Evolutionary conservation across 2,888 invertebrate species (phyloP).

Genomic region (Schrankia costaestrigalis): DNA sequence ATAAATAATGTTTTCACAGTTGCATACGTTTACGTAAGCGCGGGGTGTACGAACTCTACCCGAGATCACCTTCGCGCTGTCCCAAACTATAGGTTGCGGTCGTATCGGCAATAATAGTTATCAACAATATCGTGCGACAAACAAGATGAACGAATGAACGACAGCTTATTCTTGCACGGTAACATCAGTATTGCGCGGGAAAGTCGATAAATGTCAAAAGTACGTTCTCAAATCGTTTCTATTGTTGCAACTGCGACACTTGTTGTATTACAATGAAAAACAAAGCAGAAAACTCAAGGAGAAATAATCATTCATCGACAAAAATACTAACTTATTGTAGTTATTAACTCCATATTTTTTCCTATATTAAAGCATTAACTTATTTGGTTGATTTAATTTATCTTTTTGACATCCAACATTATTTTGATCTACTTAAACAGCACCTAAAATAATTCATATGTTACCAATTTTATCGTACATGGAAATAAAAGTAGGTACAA

Average conservation of each 20-base stretch:
- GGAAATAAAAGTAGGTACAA: background rate
- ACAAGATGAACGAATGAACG: constrained; percentile 53
- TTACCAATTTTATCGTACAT: no score
- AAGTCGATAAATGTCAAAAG: constrained; percentile 51
- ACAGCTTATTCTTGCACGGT: constrained; percentile 37
- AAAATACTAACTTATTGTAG: constrained; percentile 1
- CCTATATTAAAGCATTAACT: no score
- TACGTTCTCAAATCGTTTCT: constrained; percentile 30
- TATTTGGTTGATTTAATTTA: no score
- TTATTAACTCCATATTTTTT: no score
- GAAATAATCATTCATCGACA: constrained; percentile 8
- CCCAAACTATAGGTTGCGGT: constrained; percentile 74
- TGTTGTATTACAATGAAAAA: constrained; percentile 10
- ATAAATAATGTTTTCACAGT: constrained; percentile 57
- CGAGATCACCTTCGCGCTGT: constrained; percentile 68
- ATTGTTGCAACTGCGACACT: constrained; percentile 15
- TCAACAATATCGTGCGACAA: constrained; percentile 59
- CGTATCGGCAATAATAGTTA: constrained; percentile 67
- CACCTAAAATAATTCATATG: no score
- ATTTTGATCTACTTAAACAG: no score
- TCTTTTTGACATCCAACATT: no score
- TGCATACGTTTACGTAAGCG: constrained; percentile 70
- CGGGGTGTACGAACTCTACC: constrained; percentile 64
- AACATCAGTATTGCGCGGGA: constrained; percentile 35
- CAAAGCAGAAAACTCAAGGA: constrained; percentile 2